Base-by-base conservation (phyloP, 2,113 vertebrate genomes). In the Pelecanus crispus region DNA sequence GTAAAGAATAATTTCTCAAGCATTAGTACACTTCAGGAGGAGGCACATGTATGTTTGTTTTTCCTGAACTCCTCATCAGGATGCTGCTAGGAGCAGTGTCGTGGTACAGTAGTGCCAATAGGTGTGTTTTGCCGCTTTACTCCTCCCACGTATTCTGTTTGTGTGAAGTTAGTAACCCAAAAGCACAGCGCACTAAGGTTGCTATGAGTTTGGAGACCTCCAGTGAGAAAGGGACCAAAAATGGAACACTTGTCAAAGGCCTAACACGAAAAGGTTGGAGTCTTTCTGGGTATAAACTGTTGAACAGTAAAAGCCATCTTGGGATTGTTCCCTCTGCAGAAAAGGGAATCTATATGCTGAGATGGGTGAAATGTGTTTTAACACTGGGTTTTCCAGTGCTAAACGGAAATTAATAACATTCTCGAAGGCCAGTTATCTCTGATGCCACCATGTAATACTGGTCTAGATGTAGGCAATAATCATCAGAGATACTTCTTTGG, bases 161-260 rank as follows among this genome's bases (percentile, higher is more conserved):
- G 13, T 45, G 50, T 62, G 34, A 77, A 73, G 26, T 40, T 55
- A 14, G 16, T 81, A 34, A 75, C 44, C 67, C 17, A 56, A 55
- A 88, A 52, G 19, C n/a, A 26, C 38, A 73, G 18, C 3, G 4
- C 13, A 9, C 3, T 25, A 5, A 81, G 26, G 14, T 31, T 4
- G 0, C 29, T 61, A 3, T 42, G 45, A 59, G 24, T 65, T 61
- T 56, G 38, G 13, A 53, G 26, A 9, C 7, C 47, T 36, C 0
- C 3, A 24, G 7, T 36, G 28, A 68, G 34, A 68, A 75, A 70
- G 32, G 47, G 50, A 50, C 47, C 29, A 55, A 72, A 75, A 89
- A 28, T 26, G 7, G 58, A 81, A 36, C 3, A 21, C 2, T 42
- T 81, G 34, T 36, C 13, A n/a, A 73, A 58, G 15, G 68, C 24